Evolutionary conservation across 2,797 vertebrate genomes (phyloP).

Genomic region (Chiroxiphia lanceolata): DNA sequence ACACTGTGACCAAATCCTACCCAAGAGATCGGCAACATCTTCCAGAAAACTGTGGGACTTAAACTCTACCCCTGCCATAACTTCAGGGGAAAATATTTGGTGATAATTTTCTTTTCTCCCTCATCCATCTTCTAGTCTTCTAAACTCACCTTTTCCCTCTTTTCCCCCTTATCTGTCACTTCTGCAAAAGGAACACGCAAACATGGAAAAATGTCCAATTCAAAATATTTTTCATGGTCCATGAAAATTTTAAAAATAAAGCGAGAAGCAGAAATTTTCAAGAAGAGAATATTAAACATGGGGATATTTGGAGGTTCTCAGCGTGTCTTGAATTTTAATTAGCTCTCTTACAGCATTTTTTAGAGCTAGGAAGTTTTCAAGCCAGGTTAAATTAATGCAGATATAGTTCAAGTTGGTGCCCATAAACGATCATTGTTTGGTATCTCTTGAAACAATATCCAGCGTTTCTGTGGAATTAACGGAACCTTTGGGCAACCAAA

Average conservation of each 20-base stretch:
- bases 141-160: not conserved
- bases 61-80: not conserved
- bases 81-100: fast-evolving
- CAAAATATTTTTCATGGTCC: not conserved
- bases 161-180: not conserved
- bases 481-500: not conserved
- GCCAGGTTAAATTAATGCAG: not conserved
- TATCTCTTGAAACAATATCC: not conserved
- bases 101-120: not conserved
- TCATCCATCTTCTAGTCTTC: not conserved
- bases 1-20: not conserved
- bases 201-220: not conserved
- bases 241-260: not conserved
- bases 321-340: not conserved
- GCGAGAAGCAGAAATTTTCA: not conserved
- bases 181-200: not conserved
- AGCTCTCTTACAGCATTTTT: not conserved
- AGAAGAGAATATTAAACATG: not conserved
- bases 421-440: not conserved
- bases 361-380: not conserved
- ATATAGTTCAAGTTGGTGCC: not conserved
- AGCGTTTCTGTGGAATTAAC: not conserved
- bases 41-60: not conserved
- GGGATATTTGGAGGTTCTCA: not conserved
- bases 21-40: not conserved